phyloP scores from a whole-genome alignment of 2,797 vertebrate species.

The Erpetoichthys calabaricus region DNA sequence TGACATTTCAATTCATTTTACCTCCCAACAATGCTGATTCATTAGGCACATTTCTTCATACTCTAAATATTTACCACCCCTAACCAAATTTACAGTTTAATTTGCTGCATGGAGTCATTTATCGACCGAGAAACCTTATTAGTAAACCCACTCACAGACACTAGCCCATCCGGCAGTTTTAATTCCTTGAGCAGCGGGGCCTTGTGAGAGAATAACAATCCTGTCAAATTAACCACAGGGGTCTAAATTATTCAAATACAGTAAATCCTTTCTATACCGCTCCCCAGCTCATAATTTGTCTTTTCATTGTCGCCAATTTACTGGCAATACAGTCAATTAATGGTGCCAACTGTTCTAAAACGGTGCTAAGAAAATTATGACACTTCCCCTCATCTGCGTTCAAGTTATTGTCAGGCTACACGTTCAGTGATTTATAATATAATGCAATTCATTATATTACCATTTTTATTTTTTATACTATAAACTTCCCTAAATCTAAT shows the following conservation, averaged over 20 bases:
- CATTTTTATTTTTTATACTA: conserved; percentile 21
- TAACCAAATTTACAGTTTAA: conserved; percentile 83
- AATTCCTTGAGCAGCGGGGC: conserved; percentile 85
- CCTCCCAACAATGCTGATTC: conserved; percentile 41
- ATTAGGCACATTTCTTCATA: conserved; percentile 58
- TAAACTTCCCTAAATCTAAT: conserved; percentile 21
- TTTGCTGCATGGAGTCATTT: conserved; percentile 84
- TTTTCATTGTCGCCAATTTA: conserved; percentile 90
- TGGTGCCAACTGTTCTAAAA: conserved; percentile 76
- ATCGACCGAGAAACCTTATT: conserved; percentile 78
- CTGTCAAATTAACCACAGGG: conserved; percentile 84
- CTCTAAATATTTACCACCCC: conserved; percentile 75
- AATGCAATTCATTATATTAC: conserved; percentile 31
- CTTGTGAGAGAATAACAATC: conserved; percentile 85
- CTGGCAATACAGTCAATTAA: conserved; percentile 84
- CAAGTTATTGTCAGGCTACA: conserved; percentile 24
- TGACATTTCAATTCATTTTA: conserved; percentile 48
- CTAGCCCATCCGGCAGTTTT: conserved; percentile 65
- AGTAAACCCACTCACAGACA: conserved; percentile 49
- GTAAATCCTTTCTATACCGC: conserved; percentile 80
- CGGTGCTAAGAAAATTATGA: conserved; percentile 38
- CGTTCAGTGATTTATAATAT: conserved; percentile 27
- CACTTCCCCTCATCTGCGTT: conserved; percentile 16
- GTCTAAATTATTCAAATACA: conserved; percentile 98
- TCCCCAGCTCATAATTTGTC: conserved; percentile 90